Base-by-base conservation (phyloP, 2,797 vertebrate species). In the Oreochromis grahami region DNA sequence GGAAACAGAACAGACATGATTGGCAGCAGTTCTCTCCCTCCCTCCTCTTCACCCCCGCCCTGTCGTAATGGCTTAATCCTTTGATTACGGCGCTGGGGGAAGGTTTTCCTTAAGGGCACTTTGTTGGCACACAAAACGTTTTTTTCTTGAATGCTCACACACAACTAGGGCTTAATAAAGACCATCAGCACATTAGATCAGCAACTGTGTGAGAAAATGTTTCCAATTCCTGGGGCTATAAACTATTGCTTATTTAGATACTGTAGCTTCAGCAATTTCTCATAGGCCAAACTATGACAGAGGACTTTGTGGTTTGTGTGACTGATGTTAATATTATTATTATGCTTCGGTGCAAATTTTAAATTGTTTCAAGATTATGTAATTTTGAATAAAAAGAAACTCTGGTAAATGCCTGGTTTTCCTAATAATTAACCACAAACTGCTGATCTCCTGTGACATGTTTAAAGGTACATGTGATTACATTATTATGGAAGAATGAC, bases 11-110 rank as follows among this genome's bases (percentile, higher is more conserved):
- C 90, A 89, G 68, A 74, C 85, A 50, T 88, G 84, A 86, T 80
- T 85, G 86, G 82, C 80, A 81, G 45, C 68, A 68, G 70, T 43
- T 68, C 13, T 32, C 74, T 7, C 48, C 53, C 7, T 7, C 51
- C 58, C 8, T 8, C 7, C 34, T n/a, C 6, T 13, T 8, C 3
- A 15, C 17, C 19, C 77, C 3, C 8, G 3, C 41, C 43, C 19
- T 80, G 48, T 87, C 17, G 8, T 88, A 91, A 93, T 89, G 79
- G 87, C 87, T 87, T 80, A 78, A 92, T 91, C 86, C 86, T 92
- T 88, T 92, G 84, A 94, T 92, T 90, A 83, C 36, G 68, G 76
- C 29, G 53, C 80, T 81, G 70, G 77, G 76, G 38, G 81, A 78
- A 79, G 8, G 36, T 84, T 79, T 85, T 81, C 63, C 88, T 87